Evolutionary conservation across 2,113 vertebrate genomes (phyloP).

Genomic region (Geococcyx californianus): DNA sequence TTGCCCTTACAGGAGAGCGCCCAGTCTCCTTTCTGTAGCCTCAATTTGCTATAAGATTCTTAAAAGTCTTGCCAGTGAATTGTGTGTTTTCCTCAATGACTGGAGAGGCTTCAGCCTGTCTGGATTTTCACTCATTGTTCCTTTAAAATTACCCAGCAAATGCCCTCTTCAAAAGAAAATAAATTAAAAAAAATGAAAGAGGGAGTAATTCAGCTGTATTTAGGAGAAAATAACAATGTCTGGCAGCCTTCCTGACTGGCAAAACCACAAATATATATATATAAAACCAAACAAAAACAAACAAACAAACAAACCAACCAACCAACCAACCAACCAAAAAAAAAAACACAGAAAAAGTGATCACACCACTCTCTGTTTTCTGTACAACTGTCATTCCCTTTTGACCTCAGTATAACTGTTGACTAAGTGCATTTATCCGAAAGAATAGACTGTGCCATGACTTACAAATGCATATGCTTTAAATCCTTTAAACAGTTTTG

Average conservation of each 20-base stretch:
- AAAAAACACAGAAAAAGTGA: background rate
- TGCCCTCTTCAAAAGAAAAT: background rate
- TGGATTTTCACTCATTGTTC: background rate
- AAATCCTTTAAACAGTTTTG: background rate
- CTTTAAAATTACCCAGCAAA: background rate
- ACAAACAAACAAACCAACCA: too few relatives aligned
- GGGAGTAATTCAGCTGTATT: background rate
- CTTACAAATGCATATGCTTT: background rate
- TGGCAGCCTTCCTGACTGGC: background rate
- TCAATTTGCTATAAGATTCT: background rate
- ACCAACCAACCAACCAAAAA: too few relatives aligned
- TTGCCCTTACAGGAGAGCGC: background rate
- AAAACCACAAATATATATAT: background rate
- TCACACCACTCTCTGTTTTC: background rate
- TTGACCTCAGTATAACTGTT: background rate
- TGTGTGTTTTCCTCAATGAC: background rate
- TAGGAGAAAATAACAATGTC: background rate
- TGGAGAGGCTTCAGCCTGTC: background rate
- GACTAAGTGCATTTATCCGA: background rate
- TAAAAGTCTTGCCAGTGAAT: background rate
- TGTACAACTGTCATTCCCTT: background rate
- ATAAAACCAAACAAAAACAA: too few relatives aligned
- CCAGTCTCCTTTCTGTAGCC: background rate
- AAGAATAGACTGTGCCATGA: background rate
- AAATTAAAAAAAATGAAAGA: background rate